phyloP scores from a whole-genome alignment of 2,888 invertebrate genomes.

The Lysandra bellargus region DNA sequence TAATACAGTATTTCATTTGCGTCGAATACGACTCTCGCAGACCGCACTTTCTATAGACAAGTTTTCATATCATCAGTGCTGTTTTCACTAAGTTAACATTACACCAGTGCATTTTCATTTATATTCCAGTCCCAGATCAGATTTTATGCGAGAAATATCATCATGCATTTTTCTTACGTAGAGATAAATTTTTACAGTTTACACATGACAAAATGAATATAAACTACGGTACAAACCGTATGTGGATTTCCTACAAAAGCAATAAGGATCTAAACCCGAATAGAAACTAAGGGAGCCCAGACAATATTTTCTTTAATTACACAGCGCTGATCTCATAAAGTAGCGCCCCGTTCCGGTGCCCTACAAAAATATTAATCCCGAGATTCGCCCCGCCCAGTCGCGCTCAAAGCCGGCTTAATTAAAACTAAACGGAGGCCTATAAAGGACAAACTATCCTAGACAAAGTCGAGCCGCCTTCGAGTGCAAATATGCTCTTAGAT shows the following conservation, averaged over 20 bases:
- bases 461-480: conserved; percentile 63
- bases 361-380: conserved; percentile 46
- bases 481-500: conserved; percentile 59
- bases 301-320: conserved; percentile 36
- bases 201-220: neutral
- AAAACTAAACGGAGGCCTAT: conserved; percentile 63
- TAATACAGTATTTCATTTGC: conserved; percentile 28
- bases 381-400: conserved; percentile 42
- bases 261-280: neutral
- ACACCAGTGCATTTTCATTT: neutral
- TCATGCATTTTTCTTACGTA: no score
- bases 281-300: neutral
- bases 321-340: conserved; percentile 32
- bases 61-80: conserved; percentile 20
- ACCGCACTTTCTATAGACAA: neutral
- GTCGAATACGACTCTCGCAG: conserved; percentile 24
- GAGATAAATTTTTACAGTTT: neutral
- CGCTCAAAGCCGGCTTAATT: conserved; percentile 66
- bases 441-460: conserved; percentile 58
- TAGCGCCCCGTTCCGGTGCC: conserved; percentile 32
- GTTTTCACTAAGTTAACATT: neutral
- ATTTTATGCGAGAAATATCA: neutral
- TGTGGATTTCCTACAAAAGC: neutral
- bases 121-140: neutral
- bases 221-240: neutral